phyloP scores from a whole-genome alignment of 2,888 invertebrate species.

The Cylloceria caligata region DNA sequence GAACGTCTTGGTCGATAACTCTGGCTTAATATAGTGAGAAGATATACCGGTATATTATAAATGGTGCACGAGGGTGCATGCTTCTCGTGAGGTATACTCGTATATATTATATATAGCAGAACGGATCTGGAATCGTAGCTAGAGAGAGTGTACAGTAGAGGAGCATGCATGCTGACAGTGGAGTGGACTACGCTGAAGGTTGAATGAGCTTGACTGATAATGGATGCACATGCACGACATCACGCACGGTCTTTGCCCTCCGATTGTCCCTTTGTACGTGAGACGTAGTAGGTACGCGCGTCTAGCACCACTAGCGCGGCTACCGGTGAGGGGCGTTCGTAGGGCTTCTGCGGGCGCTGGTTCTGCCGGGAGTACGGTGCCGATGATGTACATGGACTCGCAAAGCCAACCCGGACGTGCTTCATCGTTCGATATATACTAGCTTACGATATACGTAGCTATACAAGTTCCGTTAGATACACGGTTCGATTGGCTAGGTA shows the following conservation, averaged over 20 bases:
- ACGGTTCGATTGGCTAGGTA: constrained; percentile 16
- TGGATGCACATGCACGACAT: constrained; percentile 72
- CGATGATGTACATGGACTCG: constrained; percentile 47
- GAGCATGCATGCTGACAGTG: constrained; percentile 57
- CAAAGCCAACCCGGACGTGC: constrained; percentile 21
- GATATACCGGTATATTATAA: constrained; percentile 27
- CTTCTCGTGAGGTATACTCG: too few species aligned
- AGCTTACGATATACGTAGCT: constrained; percentile 3
- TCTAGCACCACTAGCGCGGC: neutral
- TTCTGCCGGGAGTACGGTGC: constrained; percentile 38
- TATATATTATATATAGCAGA: neutral
- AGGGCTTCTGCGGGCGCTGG: constrained; percentile 10
- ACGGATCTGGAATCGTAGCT: constrained; percentile 2
- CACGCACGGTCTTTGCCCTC: constrained; percentile 71
- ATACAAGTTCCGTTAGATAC: constrained; percentile 23
- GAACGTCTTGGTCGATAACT: constrained; percentile 18
- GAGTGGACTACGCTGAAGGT: constrained; percentile 53
- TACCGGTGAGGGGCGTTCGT: constrained; percentile 8
- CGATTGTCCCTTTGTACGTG: constrained; percentile 71
- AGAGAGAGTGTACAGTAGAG: constrained; percentile 27
- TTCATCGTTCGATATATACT: constrained; percentile 38
- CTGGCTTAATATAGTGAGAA: neutral
- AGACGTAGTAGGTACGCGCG: constrained; percentile 50
- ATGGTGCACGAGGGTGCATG: constrained; percentile 12
- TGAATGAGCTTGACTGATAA: constrained; percentile 69